phyloP scores from a whole-genome alignment of 2,113 vertebrate species.

The Ochotona curzoniae region DNA sequence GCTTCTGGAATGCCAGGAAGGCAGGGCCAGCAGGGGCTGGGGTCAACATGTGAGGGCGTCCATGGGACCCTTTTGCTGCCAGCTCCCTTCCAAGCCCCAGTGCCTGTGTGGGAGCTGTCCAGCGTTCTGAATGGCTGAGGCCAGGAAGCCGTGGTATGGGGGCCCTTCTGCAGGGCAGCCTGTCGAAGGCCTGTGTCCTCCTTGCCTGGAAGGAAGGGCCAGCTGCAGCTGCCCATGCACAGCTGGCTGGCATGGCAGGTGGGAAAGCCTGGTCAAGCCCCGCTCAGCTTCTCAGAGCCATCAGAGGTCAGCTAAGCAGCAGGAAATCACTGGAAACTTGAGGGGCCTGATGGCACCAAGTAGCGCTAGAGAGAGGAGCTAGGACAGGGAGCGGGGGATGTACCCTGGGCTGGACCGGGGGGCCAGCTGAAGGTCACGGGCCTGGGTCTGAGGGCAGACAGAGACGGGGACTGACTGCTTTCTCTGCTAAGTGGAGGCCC shows the following conservation, averaged over 20 bases:
- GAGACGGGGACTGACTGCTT: no score
- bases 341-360: no score
- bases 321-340: no score
- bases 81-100: not conserved
- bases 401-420: not conserved
- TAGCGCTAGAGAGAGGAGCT: rapidly evolving
- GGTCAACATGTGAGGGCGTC: rapidly evolving
- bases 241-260: no score
- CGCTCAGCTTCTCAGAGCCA: not conserved
- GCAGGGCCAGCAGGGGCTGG: not conserved
- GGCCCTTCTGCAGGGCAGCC: not conserved
- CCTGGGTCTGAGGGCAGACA: no score
- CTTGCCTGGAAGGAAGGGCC: not conserved
- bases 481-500: no score
- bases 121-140: rapidly evolving
- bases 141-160: not conserved
- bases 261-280: no score
- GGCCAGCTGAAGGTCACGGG: not conserved
- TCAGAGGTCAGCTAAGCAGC: not conserved
- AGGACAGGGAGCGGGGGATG: not conserved
- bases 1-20: not conserved
- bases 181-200: rapidly evolving
- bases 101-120: not conserved
- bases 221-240: no score
- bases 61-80: not conserved